These are phyloP conservation scores for Poecilia gillii DNA, from an alignment of 2,797 vertebrate species.

Conservation along the genomic window DNA sequence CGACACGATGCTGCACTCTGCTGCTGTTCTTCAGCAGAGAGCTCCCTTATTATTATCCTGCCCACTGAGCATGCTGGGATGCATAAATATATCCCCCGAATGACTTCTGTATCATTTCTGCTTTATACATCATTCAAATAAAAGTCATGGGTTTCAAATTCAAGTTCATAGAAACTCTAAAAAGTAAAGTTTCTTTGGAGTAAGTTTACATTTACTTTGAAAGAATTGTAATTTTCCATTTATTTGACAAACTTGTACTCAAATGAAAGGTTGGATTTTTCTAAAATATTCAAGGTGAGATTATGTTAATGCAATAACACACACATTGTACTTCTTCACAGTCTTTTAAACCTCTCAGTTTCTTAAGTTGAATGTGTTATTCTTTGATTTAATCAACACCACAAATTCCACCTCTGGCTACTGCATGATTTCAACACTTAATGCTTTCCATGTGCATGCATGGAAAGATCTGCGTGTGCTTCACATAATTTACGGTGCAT, in stretches of 20 bases:
- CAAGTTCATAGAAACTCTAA: not conserved
- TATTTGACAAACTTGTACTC: not conserved
- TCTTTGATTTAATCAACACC: not conserved
- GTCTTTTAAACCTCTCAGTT: conserved; percentile 2
- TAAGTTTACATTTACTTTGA: not conserved
- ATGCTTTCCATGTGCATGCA: conserved; percentile 2
- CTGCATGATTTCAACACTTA: conserved; percentile 27
- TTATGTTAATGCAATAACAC: not conserved
- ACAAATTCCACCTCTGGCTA: conserved; percentile 1
- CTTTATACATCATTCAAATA: not conserved
- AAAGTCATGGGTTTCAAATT: not conserved
- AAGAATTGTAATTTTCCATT: not conserved
- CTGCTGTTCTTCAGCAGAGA: not conserved
- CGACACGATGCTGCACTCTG: not conserved
- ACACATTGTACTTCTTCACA: not conserved
- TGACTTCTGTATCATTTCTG: not conserved
- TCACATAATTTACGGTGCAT: not conserved
- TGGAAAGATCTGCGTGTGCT: conserved; percentile 8
- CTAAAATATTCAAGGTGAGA: not conserved
- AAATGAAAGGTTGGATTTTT: not conserved
- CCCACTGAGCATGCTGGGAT: not conserved
- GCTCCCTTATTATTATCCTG: not conserved
- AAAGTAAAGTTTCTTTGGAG: not conserved
- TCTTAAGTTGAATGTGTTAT: not conserved
- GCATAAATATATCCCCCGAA: not conserved